Evolutionary conservation across 2,888 invertebrate genomes (phyloP), one percentile per base, ranked within the genome.

Genomic region (Plagiodera versicolora): DNA sequence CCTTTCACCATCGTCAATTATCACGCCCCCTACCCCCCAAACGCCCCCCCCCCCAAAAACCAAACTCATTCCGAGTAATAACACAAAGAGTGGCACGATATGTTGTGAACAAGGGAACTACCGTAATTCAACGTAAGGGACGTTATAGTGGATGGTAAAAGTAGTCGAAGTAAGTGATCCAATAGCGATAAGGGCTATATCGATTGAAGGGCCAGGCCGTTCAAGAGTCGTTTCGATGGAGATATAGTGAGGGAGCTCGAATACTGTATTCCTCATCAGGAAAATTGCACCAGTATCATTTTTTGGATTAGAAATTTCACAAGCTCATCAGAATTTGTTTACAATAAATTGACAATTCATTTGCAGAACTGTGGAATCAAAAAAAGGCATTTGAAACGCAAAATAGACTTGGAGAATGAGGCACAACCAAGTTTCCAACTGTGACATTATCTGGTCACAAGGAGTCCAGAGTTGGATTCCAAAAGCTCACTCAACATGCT

Each of bases 61-160:
- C 61, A 72, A 71, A 70, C 73, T 69, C 71, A 69, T 74, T 72
- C 68, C 67, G 60, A 63, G 71, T 69, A 72, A 71, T 72, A 73
- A 72, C 71, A 69, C 64, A 66, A 62, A 58, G 68, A 73, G 68
- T 71, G 68, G 70, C 70, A 72, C 70, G 6, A 24, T 24, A 70
- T 73, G 72, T 71, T 71, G 67, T 60, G 70, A 72, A 70, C 68
- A 68, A 67, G 66, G 62, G 65, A 72, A 70, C 66, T 66, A 66
- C 66, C 69, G 70, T 72, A 71, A 70, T 70, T 72, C 70, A 72
- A 32, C 61, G 60, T 64, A 58, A 54, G 67, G 65, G 60, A 61
- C 64, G 60, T 70, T 72, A 70, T 70, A 65, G 69, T 66, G 67
- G 67, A 70, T 70, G 69, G 69, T 69, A 69, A 66, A 65, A 67